Evolutionary conservation across 2,113 vertebrate genomes (phyloP).

Genomic region (Limnothrissa miodon): DNA sequence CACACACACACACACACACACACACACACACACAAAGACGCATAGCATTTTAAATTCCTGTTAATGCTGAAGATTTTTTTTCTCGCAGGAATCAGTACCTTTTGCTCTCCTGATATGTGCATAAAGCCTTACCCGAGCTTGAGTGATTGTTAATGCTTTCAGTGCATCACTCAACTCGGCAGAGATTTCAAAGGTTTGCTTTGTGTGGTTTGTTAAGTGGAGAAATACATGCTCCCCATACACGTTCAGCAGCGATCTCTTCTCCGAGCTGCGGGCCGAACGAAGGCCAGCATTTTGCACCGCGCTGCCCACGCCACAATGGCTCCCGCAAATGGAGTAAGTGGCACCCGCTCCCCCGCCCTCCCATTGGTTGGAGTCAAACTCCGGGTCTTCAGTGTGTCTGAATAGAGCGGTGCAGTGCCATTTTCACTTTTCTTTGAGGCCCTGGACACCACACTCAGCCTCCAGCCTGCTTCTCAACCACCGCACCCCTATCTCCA

Average conservation of each 20-base stretch:
- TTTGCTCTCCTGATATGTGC: neutral
- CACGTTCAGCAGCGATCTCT: neutral
- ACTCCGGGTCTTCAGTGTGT: neutral
- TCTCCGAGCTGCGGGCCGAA: neutral
- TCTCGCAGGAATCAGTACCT: neutral
- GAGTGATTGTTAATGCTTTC: neutral
- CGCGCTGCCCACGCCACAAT: neutral
- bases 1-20: neutral
- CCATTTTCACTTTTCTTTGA: neutral
- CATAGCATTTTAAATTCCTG: neutral
- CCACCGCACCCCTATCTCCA: too few species aligned
- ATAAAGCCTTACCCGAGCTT: neutral
- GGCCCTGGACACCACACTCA: neutral
- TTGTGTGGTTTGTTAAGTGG: neutral
- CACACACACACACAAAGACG: neutral
- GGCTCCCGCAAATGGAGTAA: neutral
- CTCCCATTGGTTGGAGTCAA: neutral
- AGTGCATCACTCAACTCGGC: too few species aligned
- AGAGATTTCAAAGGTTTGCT: neutral
- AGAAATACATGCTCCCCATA: neutral
- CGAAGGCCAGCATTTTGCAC: neutral
- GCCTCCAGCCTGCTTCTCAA: neutral
- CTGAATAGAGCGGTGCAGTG: neutral
- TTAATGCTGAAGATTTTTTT: neutral
- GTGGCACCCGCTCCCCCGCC: neutral